Percentiles rank a stretch among this genome's conserved stretches.
Evolutionary conservation across 1,140 invertebrate genomes (phyloP).

Genomic region (Lerema accius): DNA sequence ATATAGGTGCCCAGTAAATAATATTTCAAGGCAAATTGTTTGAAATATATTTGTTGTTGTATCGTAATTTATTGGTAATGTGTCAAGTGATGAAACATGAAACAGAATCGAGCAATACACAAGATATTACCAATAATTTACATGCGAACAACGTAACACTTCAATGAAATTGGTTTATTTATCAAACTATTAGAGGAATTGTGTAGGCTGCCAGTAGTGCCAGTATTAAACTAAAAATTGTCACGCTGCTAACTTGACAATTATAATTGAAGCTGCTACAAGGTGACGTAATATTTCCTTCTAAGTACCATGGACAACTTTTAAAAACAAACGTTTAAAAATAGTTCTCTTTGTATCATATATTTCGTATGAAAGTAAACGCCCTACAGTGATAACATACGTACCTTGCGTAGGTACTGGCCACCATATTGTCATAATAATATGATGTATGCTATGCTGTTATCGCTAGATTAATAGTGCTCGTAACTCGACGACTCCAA

Average conservation of each 20-base stretch:
- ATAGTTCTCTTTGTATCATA: constrained; percentile 17
- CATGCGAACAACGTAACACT: background rate
- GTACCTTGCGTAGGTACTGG: background rate
- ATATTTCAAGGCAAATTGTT: background rate
- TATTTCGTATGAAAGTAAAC: constrained; percentile 10
- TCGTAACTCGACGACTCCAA: constrained; percentile 12
- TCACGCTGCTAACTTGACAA: background rate
- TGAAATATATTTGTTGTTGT: background rate
- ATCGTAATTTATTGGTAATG: background rate
- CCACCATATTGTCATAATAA: constrained; percentile 22
- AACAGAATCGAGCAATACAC: background rate
- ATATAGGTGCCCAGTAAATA: background rate
- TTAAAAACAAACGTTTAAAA: constrained; percentile 18
- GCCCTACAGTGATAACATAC: constrained; percentile 12
- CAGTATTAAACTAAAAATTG: background rate
- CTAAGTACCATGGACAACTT: constrained; percentile 2
- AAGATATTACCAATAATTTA: background rate
- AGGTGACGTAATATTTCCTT: constrained; percentile 16
- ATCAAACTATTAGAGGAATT: background rate
- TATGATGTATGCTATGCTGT: constrained; percentile 16
- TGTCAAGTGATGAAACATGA: background rate
- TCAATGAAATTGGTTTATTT: background rate
- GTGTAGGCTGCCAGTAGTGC: background rate
- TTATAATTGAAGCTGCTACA: background rate
- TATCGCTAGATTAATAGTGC: constrained; percentile 24